phyloP scores from a whole-genome alignment of 2,888 invertebrate genomes.

The Nephrotoma guestfalica region DNA sequence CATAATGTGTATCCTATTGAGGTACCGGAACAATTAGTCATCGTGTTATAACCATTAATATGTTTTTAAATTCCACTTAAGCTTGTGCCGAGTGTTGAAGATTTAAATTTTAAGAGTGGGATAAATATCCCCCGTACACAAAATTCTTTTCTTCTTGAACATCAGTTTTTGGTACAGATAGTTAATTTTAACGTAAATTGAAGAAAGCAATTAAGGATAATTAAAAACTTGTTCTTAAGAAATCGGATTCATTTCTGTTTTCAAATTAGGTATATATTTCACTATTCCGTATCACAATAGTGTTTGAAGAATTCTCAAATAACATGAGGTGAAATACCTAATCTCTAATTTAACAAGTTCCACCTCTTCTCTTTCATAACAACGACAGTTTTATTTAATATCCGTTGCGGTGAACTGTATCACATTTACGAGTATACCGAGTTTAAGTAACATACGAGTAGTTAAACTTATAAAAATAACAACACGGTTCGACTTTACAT shows the following conservation, averaged over 20 bases:
- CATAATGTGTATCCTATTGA: neutral
- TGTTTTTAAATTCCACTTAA: neutral
- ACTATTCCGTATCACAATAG: neutral
- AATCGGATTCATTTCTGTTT: neutral
- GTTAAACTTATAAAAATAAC: neutral
- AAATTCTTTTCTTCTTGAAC: neutral
- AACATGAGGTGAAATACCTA: neutral
- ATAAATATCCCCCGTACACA: neutral
- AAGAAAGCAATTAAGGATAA: neutral
- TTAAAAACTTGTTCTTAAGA: neutral
- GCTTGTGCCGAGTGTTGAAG: neutral
- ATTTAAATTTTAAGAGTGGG: neutral
- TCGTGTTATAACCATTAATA: neutral
- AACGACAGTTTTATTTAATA: neutral
- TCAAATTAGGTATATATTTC: neutral
- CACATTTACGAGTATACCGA: neutral
- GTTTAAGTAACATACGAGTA: neutral
- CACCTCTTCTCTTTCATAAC: neutral
- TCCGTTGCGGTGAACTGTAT: neutral
- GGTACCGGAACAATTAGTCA: neutral
- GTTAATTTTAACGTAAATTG: neutral
- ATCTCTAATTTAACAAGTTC: no score
- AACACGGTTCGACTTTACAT: neutral
- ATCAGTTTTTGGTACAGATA: neutral
- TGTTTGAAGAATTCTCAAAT: neutral